These are phyloP conservation scores for Bombus pyrosoma DNA, from an alignment of 1,140 invertebrate genomes.

Conservation along the genomic window DNA sequence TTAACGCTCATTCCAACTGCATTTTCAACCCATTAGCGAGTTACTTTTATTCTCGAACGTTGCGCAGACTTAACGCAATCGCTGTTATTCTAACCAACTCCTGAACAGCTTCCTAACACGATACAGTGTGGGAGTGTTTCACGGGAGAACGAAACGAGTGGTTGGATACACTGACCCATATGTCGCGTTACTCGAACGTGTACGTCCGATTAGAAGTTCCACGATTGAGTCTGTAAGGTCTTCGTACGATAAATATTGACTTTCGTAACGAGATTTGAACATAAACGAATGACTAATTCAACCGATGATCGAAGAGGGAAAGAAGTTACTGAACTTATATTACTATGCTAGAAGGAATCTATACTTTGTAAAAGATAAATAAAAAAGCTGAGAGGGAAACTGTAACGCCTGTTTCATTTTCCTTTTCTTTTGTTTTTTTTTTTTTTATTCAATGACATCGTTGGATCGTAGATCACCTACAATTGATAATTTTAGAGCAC, in stretches of 20 bases:
- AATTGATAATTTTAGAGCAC: neutral
- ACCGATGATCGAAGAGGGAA: neutral
- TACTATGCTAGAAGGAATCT: neutral
- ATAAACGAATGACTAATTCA: constrained; percentile 2
- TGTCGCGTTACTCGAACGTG: neutral
- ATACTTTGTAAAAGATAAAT: neutral
- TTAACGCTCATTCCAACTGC: constrained; percentile 57
- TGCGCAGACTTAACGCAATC: constrained; percentile 5
- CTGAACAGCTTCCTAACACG: neutral
- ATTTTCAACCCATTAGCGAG: constrained; percentile 57
- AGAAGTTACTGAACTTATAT: neutral
- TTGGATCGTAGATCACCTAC: no score
- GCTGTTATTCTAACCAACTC: constrained; percentile 35
- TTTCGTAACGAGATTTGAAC: neutral
- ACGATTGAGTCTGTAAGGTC: neutral
- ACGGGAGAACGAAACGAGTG: no score
- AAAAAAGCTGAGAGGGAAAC: neutral
- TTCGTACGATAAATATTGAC: constrained; percentile 20
- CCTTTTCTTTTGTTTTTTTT: no score
- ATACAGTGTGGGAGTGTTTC: neutral
- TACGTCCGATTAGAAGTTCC: neutral
- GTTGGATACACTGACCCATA: constrained; percentile 9
- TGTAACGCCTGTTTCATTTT: neutral
- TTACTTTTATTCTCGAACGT: constrained; percentile 28
- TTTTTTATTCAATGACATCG: neutral